Percentiles rank a stretch among this genome's conserved stretches.
Evolutionary conservation across 1,140 invertebrate genomes (phyloP).

Genomic region (Eriocheir sinensis): DNA sequence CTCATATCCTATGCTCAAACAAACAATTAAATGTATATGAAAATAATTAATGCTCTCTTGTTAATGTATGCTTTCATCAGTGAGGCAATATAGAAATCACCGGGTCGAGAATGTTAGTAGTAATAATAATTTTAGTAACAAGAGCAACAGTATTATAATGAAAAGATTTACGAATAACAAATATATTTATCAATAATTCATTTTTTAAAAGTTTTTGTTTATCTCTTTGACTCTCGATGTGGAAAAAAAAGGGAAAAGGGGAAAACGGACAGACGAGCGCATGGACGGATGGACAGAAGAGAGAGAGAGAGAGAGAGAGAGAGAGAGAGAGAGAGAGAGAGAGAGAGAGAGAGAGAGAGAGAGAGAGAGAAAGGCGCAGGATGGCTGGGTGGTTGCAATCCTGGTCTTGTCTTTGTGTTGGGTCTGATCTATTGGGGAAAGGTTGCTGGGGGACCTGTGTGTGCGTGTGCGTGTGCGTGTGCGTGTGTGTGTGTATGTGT

Average conservation of each 20-base stretch:
- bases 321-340: conserved; percentile 50
- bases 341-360: conserved; percentile 50
- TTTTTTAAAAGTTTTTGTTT: too few species aligned
- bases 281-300: not conserved
- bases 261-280: not conserved
- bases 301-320: conserved; percentile 51
- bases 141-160: too few species aligned
- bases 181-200: too few species aligned
- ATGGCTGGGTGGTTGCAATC: not conserved
- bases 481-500: not conserved
- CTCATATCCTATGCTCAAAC: too few species aligned
- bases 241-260: not conserved
- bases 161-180: too few species aligned
- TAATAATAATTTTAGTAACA: too few species aligned
- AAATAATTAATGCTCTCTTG: too few species aligned
- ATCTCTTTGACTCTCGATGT: too few species aligned
- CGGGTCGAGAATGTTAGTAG: too few species aligned
- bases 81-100: too few species aligned
- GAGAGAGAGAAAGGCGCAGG: conserved; percentile 23
- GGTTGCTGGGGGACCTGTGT: not conserved
- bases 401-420: not conserved
- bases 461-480: not conserved
- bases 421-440: not conserved
- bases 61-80: too few species aligned
- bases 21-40: too few species aligned